Percentiles rank a stretch among this genome's conserved stretches.
phyloP scores from a whole-genome alignment of 2,113 vertebrate genomes.

The Rhinopomastus cyanomelas region DNA sequence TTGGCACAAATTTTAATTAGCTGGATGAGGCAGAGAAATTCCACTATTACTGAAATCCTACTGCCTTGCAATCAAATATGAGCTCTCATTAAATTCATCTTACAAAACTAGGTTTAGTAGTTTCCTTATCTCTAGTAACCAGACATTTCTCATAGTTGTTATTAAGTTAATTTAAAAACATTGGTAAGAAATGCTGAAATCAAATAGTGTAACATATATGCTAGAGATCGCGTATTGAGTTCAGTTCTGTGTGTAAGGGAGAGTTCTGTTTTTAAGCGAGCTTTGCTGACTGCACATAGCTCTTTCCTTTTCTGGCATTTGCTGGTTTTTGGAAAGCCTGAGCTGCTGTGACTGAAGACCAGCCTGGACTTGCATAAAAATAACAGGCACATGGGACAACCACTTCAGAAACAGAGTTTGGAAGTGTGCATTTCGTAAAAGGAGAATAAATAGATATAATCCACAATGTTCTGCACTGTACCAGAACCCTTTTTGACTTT shows the following conservation, averaged over 20 bases:
- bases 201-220: background rate
- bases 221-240: background rate
- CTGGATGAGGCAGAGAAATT: background rate
- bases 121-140: slow-evolving; percentile 33
- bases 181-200: slow-evolving; percentile 7
- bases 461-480: background rate
- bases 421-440: background rate
- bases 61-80: background rate
- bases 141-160: background rate
- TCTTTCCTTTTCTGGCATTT: background rate
- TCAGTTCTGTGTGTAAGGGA: background rate
- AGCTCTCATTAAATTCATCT: slow-evolving; percentile 20
- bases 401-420: background rate
- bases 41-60: background rate
- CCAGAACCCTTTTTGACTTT: background rate
- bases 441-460: background rate
- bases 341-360: background rate
- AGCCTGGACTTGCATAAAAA: background rate
- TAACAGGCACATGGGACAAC: background rate
- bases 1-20: slow-evolving; percentile 27
- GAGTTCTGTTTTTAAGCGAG: background rate
- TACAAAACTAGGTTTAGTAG: background rate
- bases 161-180: background rate
- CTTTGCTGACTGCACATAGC: background rate
- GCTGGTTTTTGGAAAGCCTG: background rate